Base-by-base conservation (phyloP, 2,888 invertebrate genomes). In the Homarus gammarus region DNA sequence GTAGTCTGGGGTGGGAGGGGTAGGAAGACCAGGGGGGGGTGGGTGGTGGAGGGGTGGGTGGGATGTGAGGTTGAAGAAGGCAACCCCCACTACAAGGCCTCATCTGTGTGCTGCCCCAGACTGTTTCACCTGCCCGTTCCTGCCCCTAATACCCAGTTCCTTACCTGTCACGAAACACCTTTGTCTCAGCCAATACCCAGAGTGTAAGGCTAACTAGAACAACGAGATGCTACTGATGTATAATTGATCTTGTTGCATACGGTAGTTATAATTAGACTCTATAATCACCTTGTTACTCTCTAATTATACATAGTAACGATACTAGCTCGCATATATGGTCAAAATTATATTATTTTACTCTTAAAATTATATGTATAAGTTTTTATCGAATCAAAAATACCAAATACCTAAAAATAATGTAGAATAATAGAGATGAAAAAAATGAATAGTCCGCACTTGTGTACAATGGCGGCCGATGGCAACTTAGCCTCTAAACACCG, bases 401-500 rank as follows among this genome's bases (percentile, higher is more conserved):
- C 27, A 5, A 64, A 64, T 12, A 64, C 10, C n/a, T 15, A 64
- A 64, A 64, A 22, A 6, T 27, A 27, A 27, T 27, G 12, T 22
- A 22, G n/a, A 12, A 56, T 56, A 5, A 3, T 18, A 22, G 12
- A 64, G 27, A 38, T 8, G 38, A 84, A 75, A 75, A 73, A 22
- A 15, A 77, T 10, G 70, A 31, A 44, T 72, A 51, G 49, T 44
- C 70, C 68, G 38, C 40, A 75, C 51, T 38, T 77, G 73, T 84
- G 64, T 61, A 61, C 72, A 56, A 36, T 79, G 70, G 79, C 79
- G 72, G 51, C 64, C 51, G 27, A 70, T 70, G 87, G 87, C 87
- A 87, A 61, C 64, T 6, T 38, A 33, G 77, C 82, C 87, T 88
- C 88, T 84, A 88, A 88, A 88, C 88, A 88, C 68, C 36, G 77